These are phyloP conservation scores for Microcebus jonahi DNA, from an alignment of 2,113 vertebrate genomes.

Conservation along the genomic window DNA sequence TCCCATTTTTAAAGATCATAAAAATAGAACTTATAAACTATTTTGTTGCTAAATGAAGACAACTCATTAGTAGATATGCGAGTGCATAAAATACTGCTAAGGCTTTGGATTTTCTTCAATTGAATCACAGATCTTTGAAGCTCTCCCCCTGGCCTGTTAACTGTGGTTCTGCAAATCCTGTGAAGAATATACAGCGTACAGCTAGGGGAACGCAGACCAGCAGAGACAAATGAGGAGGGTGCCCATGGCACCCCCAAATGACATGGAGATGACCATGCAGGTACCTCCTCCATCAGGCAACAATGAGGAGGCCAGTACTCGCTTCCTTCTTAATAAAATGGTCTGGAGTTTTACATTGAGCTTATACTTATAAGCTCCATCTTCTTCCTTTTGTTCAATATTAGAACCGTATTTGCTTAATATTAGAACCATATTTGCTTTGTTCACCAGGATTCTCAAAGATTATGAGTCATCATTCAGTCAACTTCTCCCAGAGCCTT, in stretches of 20 bases:
- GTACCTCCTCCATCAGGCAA: too few species aligned
- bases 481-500: not conserved
- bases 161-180: not conserved
- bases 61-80: not conserved
- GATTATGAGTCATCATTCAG: not conserved
- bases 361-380: not conserved
- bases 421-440: not conserved
- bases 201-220: not conserved
- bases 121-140: not conserved
- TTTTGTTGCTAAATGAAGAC: constrained; percentile 40
- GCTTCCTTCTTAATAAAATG: not conserved
- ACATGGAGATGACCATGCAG: not conserved
- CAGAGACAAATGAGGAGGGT: too few species aligned
- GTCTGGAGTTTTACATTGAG: not conserved
- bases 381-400: not conserved
- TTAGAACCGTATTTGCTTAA: not conserved
- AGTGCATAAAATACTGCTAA: not conserved
- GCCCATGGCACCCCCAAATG: accelerated
- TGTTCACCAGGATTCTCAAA: not conserved
- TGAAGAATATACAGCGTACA: too few species aligned
- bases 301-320: too few species aligned
- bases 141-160: not conserved
- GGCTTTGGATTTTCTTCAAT: not conserved
- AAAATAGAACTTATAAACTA: constrained; percentile 9
- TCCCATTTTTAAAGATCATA: constrained; percentile 41